Conservation (phyloP, 2,797 vertebrate species). For the Mormyrus proboscirostris region DNA sequence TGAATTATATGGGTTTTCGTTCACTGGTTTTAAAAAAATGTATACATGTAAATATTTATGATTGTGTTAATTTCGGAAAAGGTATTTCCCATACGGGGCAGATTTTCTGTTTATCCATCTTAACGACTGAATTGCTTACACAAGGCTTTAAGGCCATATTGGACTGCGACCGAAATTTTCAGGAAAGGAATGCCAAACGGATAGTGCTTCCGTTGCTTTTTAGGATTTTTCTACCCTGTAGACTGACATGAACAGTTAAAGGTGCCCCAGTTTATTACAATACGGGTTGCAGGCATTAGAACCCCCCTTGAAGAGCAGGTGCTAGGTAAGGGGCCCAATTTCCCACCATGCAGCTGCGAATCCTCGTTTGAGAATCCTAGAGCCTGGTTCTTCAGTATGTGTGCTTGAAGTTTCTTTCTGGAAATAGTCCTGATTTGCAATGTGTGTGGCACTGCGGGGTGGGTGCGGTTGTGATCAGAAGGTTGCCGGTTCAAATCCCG, state of each 20-base stretch:
- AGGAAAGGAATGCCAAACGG: not conserved
- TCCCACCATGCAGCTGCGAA: constrained; percentile 15
- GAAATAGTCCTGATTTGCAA: not conserved
- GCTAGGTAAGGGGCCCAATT: constrained; percentile 37
- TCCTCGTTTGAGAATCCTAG: not conserved
- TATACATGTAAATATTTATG: not conserved
- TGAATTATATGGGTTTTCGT: not conserved
- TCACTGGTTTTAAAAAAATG: not conserved
- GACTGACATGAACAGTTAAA: constrained; percentile 39
- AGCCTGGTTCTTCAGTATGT: not conserved
- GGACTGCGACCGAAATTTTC: not conserved
- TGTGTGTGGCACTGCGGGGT: not conserved
- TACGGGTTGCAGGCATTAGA: constrained; percentile 31
- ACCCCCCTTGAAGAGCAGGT: constrained; percentile 37
- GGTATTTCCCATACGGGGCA: not conserved
- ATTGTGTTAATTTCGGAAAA: not conserved
- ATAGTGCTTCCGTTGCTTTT: not conserved
- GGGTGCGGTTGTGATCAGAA: not conserved
- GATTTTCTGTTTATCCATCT: not conserved
- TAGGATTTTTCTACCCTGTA: constrained; percentile 32
- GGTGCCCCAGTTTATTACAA: constrained; percentile 27
- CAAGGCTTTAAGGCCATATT: constrained; percentile 4
- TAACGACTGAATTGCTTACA: not conserved
- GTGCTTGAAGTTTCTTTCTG: not conserved
- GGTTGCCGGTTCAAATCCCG: not conserved